Evolutionary conservation across 2,888 invertebrate genomes (phyloP).

Genomic region (Orthosia gothica): DNA sequence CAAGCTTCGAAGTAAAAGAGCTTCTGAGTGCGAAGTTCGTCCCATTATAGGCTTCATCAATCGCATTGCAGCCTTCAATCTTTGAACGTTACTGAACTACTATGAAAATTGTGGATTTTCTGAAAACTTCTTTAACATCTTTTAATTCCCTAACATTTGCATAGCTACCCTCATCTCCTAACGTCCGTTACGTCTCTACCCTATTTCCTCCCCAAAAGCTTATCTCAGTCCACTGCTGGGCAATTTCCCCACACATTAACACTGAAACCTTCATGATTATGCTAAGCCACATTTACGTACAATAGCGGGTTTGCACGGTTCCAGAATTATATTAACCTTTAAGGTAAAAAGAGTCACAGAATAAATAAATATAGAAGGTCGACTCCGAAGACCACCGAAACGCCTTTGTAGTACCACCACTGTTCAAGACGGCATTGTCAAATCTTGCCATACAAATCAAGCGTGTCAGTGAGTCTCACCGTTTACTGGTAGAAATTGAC

Average conservation of each 20-base stretch:
- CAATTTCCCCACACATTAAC: slow-evolving; percentile 36
- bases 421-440: too few species aligned
- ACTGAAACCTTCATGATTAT: slow-evolving; percentile 37
- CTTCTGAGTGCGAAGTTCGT: too few species aligned
- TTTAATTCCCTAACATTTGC: not conserved
- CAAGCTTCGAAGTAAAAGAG: too few species aligned
- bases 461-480: not conserved
- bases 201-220: slow-evolving; percentile 29
- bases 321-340: slow-evolving; percentile 46
- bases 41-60: too few species aligned
- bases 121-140: not conserved
- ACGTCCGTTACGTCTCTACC: slow-evolving; percentile 13
- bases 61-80: too few species aligned
- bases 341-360: slow-evolving; percentile 15
- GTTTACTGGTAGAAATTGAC: not conserved
- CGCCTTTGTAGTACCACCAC: not conserved
- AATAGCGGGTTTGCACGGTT: slow-evolving; percentile 10
- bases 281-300: slow-evolving; percentile 39
- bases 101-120: too few species aligned
- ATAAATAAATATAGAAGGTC: not conserved
- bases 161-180: not conserved
- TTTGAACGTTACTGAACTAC: too few species aligned
- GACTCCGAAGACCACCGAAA: not conserved
- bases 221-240: slow-evolving; percentile 38
- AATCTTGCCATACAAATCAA: too few species aligned